These are phyloP conservation scores for Struthidea cinerea DNA, from an alignment of 2,113 vertebrate species.

Conservation along the genomic window DNA sequence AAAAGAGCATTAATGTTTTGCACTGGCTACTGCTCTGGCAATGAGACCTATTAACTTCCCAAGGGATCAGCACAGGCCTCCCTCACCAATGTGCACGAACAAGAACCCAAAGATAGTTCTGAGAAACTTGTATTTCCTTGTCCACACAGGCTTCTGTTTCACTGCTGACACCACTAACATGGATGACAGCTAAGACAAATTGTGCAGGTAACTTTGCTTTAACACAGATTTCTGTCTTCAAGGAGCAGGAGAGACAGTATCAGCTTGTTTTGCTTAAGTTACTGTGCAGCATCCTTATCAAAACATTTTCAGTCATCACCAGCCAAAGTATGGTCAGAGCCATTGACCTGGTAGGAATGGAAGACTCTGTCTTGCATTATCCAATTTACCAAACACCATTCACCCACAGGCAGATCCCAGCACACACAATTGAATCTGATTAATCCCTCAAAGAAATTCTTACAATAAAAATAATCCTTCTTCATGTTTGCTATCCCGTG, in stretches of 20 bases:
- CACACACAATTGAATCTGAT: not conserved
- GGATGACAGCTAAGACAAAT: not conserved
- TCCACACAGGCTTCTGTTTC: fast-evolving
- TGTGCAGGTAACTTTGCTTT: not conserved
- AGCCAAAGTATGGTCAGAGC: not conserved
- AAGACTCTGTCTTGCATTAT: not conserved
- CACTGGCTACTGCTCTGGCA: not conserved
- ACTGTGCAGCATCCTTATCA: not conserved
- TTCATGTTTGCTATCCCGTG: not conserved
- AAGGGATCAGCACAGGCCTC: not conserved
- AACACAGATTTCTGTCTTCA: not conserved
- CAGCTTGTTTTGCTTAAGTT: not conserved
- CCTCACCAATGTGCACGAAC: fast-evolving
- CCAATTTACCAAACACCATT: not conserved
- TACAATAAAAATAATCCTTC: not conserved
- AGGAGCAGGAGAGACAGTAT: not conserved
- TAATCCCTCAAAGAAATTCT: not conserved
- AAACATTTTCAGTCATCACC: not conserved
- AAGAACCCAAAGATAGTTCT: not conserved
- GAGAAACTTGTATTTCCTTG: not conserved
- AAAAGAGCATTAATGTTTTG: not conserved
- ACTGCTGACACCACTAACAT: not conserved
- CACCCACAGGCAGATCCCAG: not conserved
- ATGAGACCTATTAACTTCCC: not conserved
- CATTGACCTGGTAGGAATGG: not conserved